Percentiles rank a stretch among this genome's conserved stretches.
Evolutionary conservation across 2,797 vertebrate genomes (phyloP).

Genomic region (Coranthus polyacanthus): DNA sequence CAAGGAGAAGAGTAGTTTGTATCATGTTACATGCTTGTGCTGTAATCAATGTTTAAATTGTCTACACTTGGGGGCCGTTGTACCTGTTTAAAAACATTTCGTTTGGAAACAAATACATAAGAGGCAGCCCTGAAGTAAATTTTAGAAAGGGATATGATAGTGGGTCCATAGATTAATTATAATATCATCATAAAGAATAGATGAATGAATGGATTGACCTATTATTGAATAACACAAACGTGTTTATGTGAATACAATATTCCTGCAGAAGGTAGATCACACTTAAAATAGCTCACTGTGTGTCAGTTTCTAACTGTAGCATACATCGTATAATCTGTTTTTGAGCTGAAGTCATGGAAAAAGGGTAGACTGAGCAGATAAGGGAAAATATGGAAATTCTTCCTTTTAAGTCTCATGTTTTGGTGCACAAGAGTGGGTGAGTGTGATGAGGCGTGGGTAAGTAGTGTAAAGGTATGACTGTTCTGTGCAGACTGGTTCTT

Average conservation of each 20-base stretch:
- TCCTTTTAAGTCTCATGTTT: slow-evolving; percentile 26
- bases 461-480: slow-evolving; percentile 66
- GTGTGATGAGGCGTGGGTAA: slow-evolving; percentile 57
- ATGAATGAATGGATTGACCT: neutral
- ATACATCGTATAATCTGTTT: neutral
- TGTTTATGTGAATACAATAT: neutral
- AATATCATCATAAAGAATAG: neutral
- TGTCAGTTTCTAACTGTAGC: neutral
- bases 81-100: slow-evolving; percentile 1
- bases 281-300: neutral
- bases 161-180: slow-evolving; percentile 5
- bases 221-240: neutral
- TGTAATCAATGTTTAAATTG: slow-evolving; percentile 41
- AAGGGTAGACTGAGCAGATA: slow-evolving; percentile 1
- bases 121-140: neutral
- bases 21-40: slow-evolving; percentile 39
- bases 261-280: neutral
- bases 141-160: neutral
- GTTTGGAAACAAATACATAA: slow-evolving; percentile 1
- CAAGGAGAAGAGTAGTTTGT: slow-evolving; percentile 9
- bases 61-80: neutral
- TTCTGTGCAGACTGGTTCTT: slow-evolving; percentile 59
- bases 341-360: slow-evolving; percentile 4
- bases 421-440: slow-evolving; percentile 33
- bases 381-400: neutral